A percentile compares a stretch with the other conserved stretches of the same genome.
Conservation (phyloP, 2,888 invertebrate species). For the Aphodius sticticus region DNA sequence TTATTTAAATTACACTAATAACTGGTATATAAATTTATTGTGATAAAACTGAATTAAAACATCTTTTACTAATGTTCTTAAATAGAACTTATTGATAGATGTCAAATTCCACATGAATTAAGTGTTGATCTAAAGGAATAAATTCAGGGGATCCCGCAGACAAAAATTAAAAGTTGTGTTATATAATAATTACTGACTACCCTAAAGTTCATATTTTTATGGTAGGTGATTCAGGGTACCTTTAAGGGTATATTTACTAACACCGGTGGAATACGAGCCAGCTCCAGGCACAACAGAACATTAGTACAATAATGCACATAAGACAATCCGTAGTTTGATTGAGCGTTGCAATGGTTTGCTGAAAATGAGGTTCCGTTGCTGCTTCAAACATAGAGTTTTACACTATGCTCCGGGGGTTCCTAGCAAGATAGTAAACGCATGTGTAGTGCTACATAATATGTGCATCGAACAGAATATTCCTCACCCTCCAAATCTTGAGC, state of each 20-base stretch:
- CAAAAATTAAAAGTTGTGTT: not conserved
- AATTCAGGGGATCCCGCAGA: not conserved
- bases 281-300: conserved; percentile 23
- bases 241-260: too few species aligned
- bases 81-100: too few species aligned
- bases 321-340: conserved; percentile 15
- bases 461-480: conserved; percentile 15
- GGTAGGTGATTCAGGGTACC: too few species aligned
- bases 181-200: too few species aligned
- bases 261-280: too few species aligned
- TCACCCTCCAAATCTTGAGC: not conserved
- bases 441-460: conserved; percentile 7
- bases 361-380: conserved; percentile 23
- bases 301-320: conserved; percentile 17
- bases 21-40: too few species aligned
- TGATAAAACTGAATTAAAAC: too few species aligned
- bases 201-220: not conserved
- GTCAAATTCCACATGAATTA: too few species aligned
- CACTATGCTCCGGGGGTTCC: conserved; percentile 9
- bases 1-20: too few species aligned
- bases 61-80: too few species aligned
- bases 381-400: conserved; percentile 23
- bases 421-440: conserved; percentile 14
- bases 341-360: conserved; percentile 26
- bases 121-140: too few species aligned